These are phyloP conservation scores for Sarotherodon lohbergeri DNA, from an alignment of 2,113 vertebrate species.

Conservation along the genomic window DNA sequence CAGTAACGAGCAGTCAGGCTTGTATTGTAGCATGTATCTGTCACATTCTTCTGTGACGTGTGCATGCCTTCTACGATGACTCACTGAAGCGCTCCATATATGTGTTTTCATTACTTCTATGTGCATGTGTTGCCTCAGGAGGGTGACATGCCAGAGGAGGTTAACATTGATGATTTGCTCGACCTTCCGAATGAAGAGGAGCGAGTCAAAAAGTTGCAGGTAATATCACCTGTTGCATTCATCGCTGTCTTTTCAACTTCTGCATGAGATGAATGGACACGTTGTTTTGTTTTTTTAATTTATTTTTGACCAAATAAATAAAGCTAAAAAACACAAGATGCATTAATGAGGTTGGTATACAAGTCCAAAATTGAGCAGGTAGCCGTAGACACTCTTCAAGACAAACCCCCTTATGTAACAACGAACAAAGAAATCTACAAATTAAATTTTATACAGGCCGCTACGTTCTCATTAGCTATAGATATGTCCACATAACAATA, in stretches of 20 bases:
- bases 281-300: neutral
- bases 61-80: neutral
- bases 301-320: neutral
- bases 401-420: neutral
- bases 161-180: conserved; percentile 83
- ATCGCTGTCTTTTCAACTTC: accelerated
- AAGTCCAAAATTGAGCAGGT: neutral
- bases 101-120: neutral
- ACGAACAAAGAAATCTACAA: accelerated
- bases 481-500: neutral
- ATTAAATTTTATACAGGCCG: neutral
- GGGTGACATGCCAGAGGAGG: conserved; percentile 80
- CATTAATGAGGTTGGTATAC: neutral
- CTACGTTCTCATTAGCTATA: accelerated
- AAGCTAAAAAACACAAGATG: neutral
- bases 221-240: neutral
- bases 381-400: accelerated
- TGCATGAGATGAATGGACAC: accelerated
- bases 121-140: conserved; percentile 57
- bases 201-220: conserved; percentile 74
- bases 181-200: conserved; percentile 76
- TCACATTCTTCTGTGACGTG: neutral
- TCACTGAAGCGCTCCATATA: neutral
- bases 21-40: neutral
- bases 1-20: neutral